Evolutionary conservation across 2,797 vertebrate species (phyloP).

Genomic region (Catostomus latipinnis): DNA sequence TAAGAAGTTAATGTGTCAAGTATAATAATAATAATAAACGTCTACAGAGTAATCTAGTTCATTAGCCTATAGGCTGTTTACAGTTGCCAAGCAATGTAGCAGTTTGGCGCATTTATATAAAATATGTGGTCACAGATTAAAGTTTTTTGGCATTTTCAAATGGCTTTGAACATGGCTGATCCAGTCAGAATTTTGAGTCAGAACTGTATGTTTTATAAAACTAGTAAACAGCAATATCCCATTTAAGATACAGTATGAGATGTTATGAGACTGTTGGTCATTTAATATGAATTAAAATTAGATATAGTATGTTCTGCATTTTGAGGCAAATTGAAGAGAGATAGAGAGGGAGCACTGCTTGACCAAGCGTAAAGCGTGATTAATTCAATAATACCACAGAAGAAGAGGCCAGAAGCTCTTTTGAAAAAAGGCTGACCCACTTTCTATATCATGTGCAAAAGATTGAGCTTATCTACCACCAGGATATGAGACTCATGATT

Average conservation of each 20-base stretch:
- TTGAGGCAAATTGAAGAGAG: slow-evolving; percentile 26
- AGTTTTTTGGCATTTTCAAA: too few species aligned
- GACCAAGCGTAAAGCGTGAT: slow-evolving; percentile 80
- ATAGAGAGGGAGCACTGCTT: slow-evolving; percentile 64
- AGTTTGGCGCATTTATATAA: not conserved
- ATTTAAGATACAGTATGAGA: not conserved
- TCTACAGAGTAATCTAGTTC: too few species aligned
- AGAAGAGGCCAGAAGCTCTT: slow-evolving; percentile 78
- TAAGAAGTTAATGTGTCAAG: too few species aligned
- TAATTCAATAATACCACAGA: slow-evolving; percentile 84
- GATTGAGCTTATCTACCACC: slow-evolving; percentile 53
- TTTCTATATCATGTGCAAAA: slow-evolving; percentile 77
- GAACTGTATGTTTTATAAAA: not conserved
- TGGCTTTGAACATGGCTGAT: not conserved
- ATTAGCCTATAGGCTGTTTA: not conserved
- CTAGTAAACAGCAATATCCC: not conserved
- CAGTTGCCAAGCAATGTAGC: too few species aligned
- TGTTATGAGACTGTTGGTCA: slow-evolving; percentile 2
- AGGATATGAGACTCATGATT: slow-evolving; percentile 51
- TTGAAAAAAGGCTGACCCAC: slow-evolving; percentile 82
- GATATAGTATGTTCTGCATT: not conserved
- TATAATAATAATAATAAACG: too few species aligned
- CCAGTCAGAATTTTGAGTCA: not conserved
- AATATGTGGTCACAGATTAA: too few species aligned
- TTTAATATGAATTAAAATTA: slow-evolving; percentile 15